Conservation (phyloP, 1,140 invertebrate species). For the Cotesia chilonis region DNA sequence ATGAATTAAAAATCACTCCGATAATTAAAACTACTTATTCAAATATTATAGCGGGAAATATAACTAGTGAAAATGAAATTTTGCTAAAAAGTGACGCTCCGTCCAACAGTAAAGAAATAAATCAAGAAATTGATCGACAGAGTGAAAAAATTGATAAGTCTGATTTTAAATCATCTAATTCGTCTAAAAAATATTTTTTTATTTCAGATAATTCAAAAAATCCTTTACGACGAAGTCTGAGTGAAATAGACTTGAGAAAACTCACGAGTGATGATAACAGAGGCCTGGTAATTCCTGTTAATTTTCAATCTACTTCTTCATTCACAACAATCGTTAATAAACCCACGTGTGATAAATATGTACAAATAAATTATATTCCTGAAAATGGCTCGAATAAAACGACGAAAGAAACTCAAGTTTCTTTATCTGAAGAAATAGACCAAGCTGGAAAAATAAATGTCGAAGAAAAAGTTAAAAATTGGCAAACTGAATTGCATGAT, state of each 20-base stretch:
- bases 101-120: conserved; percentile 15
- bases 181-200: conserved; percentile 56
- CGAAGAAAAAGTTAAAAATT: not conserved
- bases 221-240: conserved; percentile 56
- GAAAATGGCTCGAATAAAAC: conserved; percentile 44
- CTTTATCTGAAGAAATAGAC: conserved; percentile 25
- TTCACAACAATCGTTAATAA: conserved; percentile 62
- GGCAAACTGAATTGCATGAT: not conserved
- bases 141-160: conserved; percentile 41
- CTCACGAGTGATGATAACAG: conserved; percentile 46
- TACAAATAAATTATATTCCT: conserved; percentile 53
- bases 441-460: not conserved
- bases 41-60: conserved; percentile 41
- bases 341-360: conserved; percentile 58
- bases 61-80: conserved; percentile 30
- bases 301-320: conserved; percentile 62
- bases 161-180: conserved; percentile 20
- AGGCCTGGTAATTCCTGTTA: conserved; percentile 41
- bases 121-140: conserved; percentile 37
- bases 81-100: conserved; percentile 11
- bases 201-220: conserved; percentile 53
- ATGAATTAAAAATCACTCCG: conserved; percentile 62
- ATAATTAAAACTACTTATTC: conserved; percentile 56
- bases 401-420: conserved; percentile 60
- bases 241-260: conserved; percentile 56